These are phyloP conservation scores for Helicorthomorpha holstii DNA, from an alignment of 1,140 invertebrate species.

Conservation along the genomic window DNA sequence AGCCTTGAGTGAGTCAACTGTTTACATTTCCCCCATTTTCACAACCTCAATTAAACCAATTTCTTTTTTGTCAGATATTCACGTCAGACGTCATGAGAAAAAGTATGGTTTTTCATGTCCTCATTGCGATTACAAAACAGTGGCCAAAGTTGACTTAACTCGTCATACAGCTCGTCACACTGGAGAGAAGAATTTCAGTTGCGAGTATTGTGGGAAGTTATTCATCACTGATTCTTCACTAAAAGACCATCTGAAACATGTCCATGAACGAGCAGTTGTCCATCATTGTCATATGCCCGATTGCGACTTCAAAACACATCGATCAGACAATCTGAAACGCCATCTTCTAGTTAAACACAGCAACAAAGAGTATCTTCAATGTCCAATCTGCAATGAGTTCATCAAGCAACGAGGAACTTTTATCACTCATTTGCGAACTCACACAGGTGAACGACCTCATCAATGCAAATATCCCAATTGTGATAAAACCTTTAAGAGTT, in stretches of 20 bases:
- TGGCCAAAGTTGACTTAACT: slow-evolving; percentile 12
- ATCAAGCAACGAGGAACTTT: slow-evolving; percentile 6
- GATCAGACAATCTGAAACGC: slow-evolving; percentile 16
- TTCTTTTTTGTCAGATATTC: slow-evolving; percentile 7
- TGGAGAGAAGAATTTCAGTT: slow-evolving; percentile 15
- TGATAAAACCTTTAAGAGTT: slow-evolving; percentile 10
- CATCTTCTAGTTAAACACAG: slow-evolving; percentile 9
- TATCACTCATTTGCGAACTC: slow-evolving; percentile 27
- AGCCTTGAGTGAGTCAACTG: not conserved
- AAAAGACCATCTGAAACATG: slow-evolving; percentile 11
- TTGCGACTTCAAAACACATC: slow-evolving; percentile 15
- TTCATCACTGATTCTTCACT: slow-evolving; percentile 14
- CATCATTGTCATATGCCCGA: slow-evolving; percentile 14
- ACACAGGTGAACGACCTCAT: slow-evolving; percentile 26
- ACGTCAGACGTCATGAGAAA: slow-evolving; percentile 12
- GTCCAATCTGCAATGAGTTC: slow-evolving; percentile 4
- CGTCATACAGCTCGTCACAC: slow-evolving; percentile 15
- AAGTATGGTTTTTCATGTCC: slow-evolving; percentile 10
- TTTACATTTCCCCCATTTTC: not conserved
- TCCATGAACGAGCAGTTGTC: slow-evolving; percentile 9
- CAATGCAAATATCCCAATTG: slow-evolving; percentile 21
- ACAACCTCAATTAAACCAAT: not conserved
- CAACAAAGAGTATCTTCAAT: slow-evolving; percentile 3
- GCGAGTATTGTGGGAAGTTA: slow-evolving; percentile 17
- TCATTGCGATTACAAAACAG: slow-evolving; percentile 11